Evolutionary conservation across 2,888 invertebrate genomes (phyloP).

Genomic region (Troides aeacus): DNA sequence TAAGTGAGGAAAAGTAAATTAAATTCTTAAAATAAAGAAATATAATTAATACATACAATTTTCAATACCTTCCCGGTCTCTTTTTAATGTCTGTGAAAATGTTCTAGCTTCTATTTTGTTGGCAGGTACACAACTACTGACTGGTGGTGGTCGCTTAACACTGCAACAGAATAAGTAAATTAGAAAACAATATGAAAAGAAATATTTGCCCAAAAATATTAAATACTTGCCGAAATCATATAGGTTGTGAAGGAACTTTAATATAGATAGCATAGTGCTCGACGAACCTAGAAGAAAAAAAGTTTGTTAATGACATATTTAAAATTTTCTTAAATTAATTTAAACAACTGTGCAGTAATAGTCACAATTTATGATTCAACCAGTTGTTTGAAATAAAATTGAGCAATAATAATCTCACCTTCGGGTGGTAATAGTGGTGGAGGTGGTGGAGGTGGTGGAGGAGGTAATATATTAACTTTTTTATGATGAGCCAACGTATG

Average conservation of each 20-base stretch:
- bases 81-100: slow-evolving; percentile 31
- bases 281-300: slow-evolving; percentile 1
- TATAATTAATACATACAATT: slow-evolving; percentile 30
- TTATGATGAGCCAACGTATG: slow-evolving; percentile 48
- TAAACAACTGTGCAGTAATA: not conserved
- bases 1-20: not conserved
- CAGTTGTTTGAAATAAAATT: not conserved
- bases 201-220: not conserved
- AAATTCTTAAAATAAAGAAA: not conserved
- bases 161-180: slow-evolving; percentile 19
- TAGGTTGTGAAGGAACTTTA: slow-evolving; percentile 13
- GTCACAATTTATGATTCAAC: not conserved
- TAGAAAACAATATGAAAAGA: not conserved
- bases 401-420: slow-evolving; percentile 9
- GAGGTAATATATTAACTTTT: slow-evolving; percentile 36
- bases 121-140: slow-evolving; percentile 32
- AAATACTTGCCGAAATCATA: slow-evolving; percentile 13
- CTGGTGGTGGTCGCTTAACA: slow-evolving; percentile 22
- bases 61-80: slow-evolving; percentile 32
- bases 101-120: slow-evolving; percentile 29
- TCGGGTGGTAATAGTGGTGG: no score
- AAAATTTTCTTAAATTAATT: no score
- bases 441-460: slow-evolving; percentile 45
- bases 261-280: not conserved
- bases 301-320: not conserved